Base-by-base conservation (phyloP, 2,113 vertebrate genomes). In the Neolamprologus longior region DNA sequence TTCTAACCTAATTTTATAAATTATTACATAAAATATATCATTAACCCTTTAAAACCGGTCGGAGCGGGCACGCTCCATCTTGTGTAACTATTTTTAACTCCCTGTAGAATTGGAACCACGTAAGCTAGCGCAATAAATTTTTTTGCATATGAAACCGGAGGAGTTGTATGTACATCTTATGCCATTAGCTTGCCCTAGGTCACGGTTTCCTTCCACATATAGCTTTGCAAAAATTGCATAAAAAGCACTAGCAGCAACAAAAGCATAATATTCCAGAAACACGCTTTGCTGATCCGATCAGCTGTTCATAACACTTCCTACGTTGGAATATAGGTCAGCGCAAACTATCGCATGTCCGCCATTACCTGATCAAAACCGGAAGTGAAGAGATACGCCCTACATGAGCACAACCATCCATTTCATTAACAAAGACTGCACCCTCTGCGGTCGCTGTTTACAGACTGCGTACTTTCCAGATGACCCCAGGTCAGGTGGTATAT, bases 41-140 rank as follows among this genome's bases (percentile, higher is more conserved):
- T 57, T 24, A 55, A 57, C 24, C 3, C 54, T 1, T 57, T 57
- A 57, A 28, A 28, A 28, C 4, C 1, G 3, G 24, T 57, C 3
- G 1, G 24, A 26, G 11, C 0, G 0, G 53, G 21, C 6, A 55
- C 2, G 3, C 54, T 26, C 12, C 3, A 0, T 57, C 3, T 57
- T 57, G 21, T 0, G 0, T 26, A 26, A 26, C 2, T 57, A 57
- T 26, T 57, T 57, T 57, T 26, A 57, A 14, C 0, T 26, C 21
- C 54, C 7, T 57, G 54, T 57, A 26, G 7, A 14, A 5, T 0
- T 55, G 54, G 7, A 26, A 55, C 54, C 54, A 55, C 1, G 4
- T 55, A 5, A 14, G 21, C 7, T 57, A 5, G 7, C 12, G 12
- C 54, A 57, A 57, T 26, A 14, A 8, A 1, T 2, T 26, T 14